Evolutionary conservation across 2,113 vertebrate species (phyloP).

Genomic region (Odontesthes bonariensis): DNA sequence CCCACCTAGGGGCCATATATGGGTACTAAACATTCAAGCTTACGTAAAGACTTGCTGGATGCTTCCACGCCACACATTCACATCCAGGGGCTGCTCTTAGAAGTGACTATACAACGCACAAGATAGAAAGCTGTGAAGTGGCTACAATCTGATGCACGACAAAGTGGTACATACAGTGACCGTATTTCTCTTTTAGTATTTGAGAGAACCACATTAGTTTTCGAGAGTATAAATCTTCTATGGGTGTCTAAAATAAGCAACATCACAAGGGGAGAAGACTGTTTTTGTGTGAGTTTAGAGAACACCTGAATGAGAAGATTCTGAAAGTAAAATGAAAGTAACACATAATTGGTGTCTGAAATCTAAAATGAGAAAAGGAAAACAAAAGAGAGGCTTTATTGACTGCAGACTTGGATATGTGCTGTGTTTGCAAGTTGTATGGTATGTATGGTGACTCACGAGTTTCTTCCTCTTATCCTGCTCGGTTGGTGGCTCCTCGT

Average conservation of each 20-base stretch:
- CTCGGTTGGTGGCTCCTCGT: slow-evolving; percentile 95
- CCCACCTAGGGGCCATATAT: slow-evolving; percentile 23
- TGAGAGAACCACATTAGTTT: not conserved
- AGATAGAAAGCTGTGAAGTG: slow-evolving; percentile 10
- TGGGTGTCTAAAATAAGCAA: not conserved
- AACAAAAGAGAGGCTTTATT: not conserved
- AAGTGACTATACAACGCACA: not conserved
- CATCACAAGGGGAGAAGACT: not conserved
- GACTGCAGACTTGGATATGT: slow-evolving; percentile 2
- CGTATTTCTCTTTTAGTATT: slow-evolving; percentile 1
- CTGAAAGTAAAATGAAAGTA: not conserved
- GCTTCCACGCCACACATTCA: not conserved
- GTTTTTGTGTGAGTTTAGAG: not conserved
- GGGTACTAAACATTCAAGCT: slow-evolving; percentile 23
- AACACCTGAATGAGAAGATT: not conserved
- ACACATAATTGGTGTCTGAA: not conserved
- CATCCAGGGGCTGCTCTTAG: not conserved
- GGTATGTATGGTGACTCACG: too few relatives aligned
- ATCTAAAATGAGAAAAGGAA: not conserved
- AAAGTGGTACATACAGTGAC: slow-evolving; percentile 6
- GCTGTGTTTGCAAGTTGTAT: not conserved
- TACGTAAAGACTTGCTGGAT: slow-evolving; percentile 16
- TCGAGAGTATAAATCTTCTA: slow-evolving; percentile 1
- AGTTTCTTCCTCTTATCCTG: slow-evolving; percentile 98
- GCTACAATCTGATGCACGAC: not conserved